Percentiles rank a stretch among this genome's conserved stretches.
Evolutionary conservation across 2,888 invertebrate species (phyloP).

Genomic region (Diabrotica balteata): DNA sequence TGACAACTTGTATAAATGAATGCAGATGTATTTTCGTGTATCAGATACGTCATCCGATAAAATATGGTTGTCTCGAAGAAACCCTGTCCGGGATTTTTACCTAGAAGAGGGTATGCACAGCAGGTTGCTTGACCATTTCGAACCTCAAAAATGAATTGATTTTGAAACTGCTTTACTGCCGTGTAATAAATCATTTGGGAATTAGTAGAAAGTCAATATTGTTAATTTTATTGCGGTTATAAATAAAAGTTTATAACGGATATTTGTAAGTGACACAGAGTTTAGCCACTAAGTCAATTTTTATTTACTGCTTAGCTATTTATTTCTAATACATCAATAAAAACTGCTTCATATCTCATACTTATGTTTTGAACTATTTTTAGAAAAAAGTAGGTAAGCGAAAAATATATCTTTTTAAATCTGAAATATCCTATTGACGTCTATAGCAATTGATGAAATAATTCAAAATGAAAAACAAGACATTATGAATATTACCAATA

Average conservation of each 20-base stretch:
- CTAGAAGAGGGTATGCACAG: slow-evolving; percentile 9
- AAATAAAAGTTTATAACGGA: slow-evolving; percentile 3
- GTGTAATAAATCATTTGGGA: slow-evolving; percentile 2
- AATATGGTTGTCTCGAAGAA: slow-evolving; percentile 12
- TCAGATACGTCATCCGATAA: slow-evolving; percentile 3
- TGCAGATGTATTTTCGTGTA: slow-evolving; percentile 12
- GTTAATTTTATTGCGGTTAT: slow-evolving; percentile 11
- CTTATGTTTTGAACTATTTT: too few relatives aligned
- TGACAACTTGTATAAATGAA: slow-evolving; percentile 16
- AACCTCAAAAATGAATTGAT: slow-evolving; percentile 3
- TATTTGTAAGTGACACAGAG: not conserved
- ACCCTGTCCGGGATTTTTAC: slow-evolving; percentile 5
- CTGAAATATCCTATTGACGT: too few relatives aligned
- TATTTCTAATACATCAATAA: too few relatives aligned
- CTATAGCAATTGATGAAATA: too few relatives aligned
- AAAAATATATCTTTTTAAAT: too few relatives aligned
- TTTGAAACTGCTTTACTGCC: slow-evolving; percentile 4
- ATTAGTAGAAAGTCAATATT: slow-evolving; percentile 5
- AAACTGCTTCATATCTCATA: too few relatives aligned
- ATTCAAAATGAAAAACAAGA: too few relatives aligned
- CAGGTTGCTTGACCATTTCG: slow-evolving; percentile 7
- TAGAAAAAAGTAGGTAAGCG: too few relatives aligned
- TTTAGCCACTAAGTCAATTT: too few relatives aligned
- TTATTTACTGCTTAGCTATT: too few relatives aligned
- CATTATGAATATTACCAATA: too few relatives aligned